Base-by-base conservation (phyloP, 1,140 invertebrate genomes). In the Drosophila seguyi region DNA sequence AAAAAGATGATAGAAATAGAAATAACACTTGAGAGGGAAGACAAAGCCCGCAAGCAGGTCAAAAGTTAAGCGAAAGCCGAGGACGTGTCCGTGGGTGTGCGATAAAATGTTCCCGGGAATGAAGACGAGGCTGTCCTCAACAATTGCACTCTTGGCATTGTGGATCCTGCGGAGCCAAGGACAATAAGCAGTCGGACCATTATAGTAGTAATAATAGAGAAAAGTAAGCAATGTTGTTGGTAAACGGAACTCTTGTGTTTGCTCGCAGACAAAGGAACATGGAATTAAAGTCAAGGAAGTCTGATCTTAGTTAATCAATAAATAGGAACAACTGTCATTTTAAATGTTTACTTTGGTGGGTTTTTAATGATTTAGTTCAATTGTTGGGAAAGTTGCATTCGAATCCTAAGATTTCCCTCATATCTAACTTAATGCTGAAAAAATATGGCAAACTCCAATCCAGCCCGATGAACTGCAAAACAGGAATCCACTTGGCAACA, bases 71-170 rank as follows among this genome's bases (percentile, higher is more conserved):
- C 75, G 63, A 48, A 39, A 72, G 65, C 67, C 76, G 61, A 85
- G 75, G 50, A 73, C 69, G 67, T 59, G 67, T 71, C 69, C 69
- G 72, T 81, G 77, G 72, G 47, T 47, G 31, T 42, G 57, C 75
- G 69, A 83, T 79, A 79, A 88, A 83, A 79, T 83, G 75, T 71
- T 53, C 47, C 29, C 39, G 22, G 61, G 38, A 44, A 72, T 13
- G 68, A 71, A 56, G 65, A 57, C 48, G 52, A 27, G 50, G 68
- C 67, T 34, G 62, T 36, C 22, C 31, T 36, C 50, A 50, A 79
- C 82, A 86, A 86, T 87, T 86, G 83, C 79, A 84, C 72, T 84
- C 67, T 39, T 68, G 80, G 55, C 68, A 65, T 80, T 85, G 75
- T 79, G 20, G 57, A 58, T 52, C 45, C 13, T 25, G 66, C 60